Evolutionary conservation across 2,888 invertebrate species (phyloP), one percentile per base, ranked within the genome.

Genomic region (Caenorhabditis doughertyi): DNA sequence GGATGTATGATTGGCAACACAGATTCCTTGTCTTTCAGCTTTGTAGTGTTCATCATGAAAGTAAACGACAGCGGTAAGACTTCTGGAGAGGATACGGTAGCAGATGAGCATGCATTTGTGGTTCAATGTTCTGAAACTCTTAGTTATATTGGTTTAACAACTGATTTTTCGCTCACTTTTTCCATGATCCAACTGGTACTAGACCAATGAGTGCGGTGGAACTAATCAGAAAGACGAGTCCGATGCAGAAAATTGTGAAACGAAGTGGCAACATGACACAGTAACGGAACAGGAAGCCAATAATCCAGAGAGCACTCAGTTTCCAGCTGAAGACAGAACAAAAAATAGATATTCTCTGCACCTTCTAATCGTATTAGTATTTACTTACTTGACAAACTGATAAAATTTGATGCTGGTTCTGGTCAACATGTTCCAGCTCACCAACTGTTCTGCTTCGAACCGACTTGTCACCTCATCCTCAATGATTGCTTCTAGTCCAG

Each of bases 391-490:
- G 76, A 90, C 88, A 76, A 89, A 90, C 56, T 89, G 89, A 81
- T 90, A 89, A 84, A 89, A 90, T 35, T 81, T 68, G 27, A 85
- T 86, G 27, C 86, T 85, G 18, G 88, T 88, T 89, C 98, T 94
- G 0, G 98, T 98, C 76, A 98, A 94, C 81, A 98, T 94, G 93
- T 98, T 98, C 98, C 98, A 98, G 83, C 96, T 97, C 49, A 92
- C 90, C 65, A 93, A 87, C 85, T 93, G 94, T 94, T 97, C 97
- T 4, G 98, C 97, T 92, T 96, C 96, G 93, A 98, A 98, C 88
- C 98, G 94, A 27, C 97, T 96, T 0, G 98, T 99, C 72, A 99
- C 98, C 93, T 98, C 96, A 93, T 99, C 98, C 92, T 99, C 98
- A 73, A 98, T 97, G 87, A 99, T 98, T 35, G 98, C 95, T 92